A percentile compares a stretch with the other conserved stretches of the same genome.
These are phyloP conservation scores for Heliconius hortense DNA, from an alignment of 2,888 invertebrate genomes.

Conservation along the genomic window DNA sequence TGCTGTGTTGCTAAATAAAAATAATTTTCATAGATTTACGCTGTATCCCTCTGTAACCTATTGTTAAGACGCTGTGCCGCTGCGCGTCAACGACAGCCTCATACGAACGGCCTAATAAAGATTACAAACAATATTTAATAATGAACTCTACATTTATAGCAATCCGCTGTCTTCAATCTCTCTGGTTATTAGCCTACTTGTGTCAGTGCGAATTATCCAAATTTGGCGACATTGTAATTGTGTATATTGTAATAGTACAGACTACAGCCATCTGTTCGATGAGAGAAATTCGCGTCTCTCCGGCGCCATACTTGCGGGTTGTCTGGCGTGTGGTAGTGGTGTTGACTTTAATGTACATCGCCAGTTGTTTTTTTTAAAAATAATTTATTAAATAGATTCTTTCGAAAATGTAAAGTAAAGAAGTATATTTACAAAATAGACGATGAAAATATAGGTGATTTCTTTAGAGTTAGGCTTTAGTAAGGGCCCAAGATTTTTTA, in stretches of 20 bases:
- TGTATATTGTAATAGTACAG: conserved; percentile 32
- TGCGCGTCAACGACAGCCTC: no score
- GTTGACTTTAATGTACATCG: conserved; percentile 34
- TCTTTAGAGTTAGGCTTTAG: no score
- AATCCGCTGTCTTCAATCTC: conserved; percentile 2
- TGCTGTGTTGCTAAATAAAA: not conserved
- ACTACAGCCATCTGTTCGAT: conserved; percentile 47
- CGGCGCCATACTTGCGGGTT: conserved; percentile 33
- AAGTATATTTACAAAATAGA: no score
- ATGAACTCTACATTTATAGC: not conserved
- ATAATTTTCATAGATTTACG: no score
- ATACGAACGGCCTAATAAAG: no score
- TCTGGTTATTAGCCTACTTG: conserved; percentile 7
- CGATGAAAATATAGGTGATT: no score
- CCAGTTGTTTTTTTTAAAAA: not conserved
- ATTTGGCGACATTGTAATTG: conserved; percentile 34
- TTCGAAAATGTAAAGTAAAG: no score
- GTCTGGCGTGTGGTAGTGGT: conserved; percentile 35
- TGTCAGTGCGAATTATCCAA: conserved; percentile 24
- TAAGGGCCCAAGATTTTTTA: no score
- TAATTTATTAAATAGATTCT: not conserved
- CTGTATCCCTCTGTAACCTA: no score
- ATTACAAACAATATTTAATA: conserved; percentile 5
- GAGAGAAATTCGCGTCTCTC: conserved; percentile 40
- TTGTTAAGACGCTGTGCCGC: no score